A percentile compares a stretch with the other conserved stretches of the same genome.
These are phyloP conservation scores for Zaprionus capensis DNA, from an alignment of 1,140 invertebrate genomes.

Conservation along the genomic window DNA sequence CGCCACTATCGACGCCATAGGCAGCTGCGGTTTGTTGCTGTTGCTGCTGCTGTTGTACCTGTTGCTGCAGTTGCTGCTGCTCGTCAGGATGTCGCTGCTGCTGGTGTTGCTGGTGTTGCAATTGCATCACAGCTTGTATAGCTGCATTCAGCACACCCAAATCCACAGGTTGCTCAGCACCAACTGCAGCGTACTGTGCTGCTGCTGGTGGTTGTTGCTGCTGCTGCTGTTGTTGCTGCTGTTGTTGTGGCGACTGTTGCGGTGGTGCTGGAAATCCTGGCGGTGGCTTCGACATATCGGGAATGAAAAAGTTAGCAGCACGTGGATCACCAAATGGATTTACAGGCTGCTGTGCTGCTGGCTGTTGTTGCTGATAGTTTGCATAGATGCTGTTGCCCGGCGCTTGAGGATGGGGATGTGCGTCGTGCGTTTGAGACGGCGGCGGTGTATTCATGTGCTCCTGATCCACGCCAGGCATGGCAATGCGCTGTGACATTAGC, in stretches of 20 bases:
- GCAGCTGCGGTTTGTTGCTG: conserved; percentile 6
- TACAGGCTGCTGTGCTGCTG: conserved; percentile 37
- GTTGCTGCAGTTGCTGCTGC: conserved; percentile 33
- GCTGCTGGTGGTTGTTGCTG: conserved; percentile 35
- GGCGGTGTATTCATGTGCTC: conserved; percentile 61
- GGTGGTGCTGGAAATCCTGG: conserved; percentile 88
- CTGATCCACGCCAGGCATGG: conserved; percentile 53
- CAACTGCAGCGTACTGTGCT: conserved; percentile 38
- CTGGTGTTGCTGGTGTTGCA: conserved; percentile 57
- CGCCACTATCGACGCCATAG: conserved; percentile 43
- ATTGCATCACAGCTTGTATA: conserved; percentile 81
- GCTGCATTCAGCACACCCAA: conserved; percentile 73
- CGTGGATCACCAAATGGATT: conserved; percentile 68
- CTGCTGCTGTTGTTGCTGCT: not conserved
- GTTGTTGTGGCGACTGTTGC: conserved; percentile 32
- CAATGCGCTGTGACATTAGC: conserved; percentile 65
- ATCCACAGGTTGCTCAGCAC: conserved; percentile 64
- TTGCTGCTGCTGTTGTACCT: conserved; percentile 17
- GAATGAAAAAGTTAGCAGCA: conserved; percentile 86
- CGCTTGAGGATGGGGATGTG: conserved; percentile 32
- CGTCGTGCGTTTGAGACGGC: conserved; percentile 40
- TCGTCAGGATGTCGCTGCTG: conserved; percentile 61
- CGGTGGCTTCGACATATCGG: conserved; percentile 93
- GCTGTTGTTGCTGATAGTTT: conserved; percentile 58
- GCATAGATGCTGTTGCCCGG: conserved; percentile 55